phyloP scores from a whole-genome alignment of 1,140 invertebrate species.

The Proctacanthus coquilletti region DNA sequence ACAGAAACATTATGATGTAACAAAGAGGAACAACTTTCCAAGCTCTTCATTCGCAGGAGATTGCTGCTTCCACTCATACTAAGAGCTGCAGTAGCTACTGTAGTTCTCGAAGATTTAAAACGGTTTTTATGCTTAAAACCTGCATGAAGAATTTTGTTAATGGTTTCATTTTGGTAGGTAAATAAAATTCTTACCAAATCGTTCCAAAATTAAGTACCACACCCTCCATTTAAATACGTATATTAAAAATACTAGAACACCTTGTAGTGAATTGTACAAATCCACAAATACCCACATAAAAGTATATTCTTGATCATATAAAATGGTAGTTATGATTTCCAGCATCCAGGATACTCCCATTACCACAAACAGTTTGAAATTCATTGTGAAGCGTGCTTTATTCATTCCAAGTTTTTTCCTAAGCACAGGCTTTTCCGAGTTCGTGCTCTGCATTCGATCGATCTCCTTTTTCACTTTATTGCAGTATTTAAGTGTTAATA shows the following conservation, averaged over 20 bases:
- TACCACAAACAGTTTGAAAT: slow-evolving; percentile 53
- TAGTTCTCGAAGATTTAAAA: no score
- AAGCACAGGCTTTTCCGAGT: slow-evolving; percentile 30
- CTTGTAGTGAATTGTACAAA: slow-evolving; percentile 42
- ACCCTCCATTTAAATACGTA: slow-evolving; percentile 46
- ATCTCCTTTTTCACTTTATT: slow-evolving; percentile 52
- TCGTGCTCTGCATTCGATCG: slow-evolving; percentile 38
- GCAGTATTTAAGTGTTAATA: slow-evolving; percentile 47
- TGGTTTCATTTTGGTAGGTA: no score
- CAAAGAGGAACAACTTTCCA: no score
- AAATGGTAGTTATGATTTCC: slow-evolving; percentile 42
- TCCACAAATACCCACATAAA: slow-evolving; percentile 41
- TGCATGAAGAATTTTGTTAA: no score
- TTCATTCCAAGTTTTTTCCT: slow-evolving; percentile 42
- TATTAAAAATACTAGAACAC: slow-evolving; percentile 46
- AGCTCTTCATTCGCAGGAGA: no score
- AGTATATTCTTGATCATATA: slow-evolving; percentile 28
- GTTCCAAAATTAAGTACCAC: slow-evolving; percentile 32
- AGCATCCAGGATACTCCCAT: slow-evolving; percentile 59
- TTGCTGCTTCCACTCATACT: no score
- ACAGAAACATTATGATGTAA: no score
- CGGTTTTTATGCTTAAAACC: no score
- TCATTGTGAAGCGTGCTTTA: slow-evolving; percentile 48
- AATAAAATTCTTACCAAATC: slow-evolving; percentile 31
- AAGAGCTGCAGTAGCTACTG: no score